Evolutionary conservation across 2,888 invertebrate species (phyloP).

Genomic region (Caenorhabditis wallacei): DNA sequence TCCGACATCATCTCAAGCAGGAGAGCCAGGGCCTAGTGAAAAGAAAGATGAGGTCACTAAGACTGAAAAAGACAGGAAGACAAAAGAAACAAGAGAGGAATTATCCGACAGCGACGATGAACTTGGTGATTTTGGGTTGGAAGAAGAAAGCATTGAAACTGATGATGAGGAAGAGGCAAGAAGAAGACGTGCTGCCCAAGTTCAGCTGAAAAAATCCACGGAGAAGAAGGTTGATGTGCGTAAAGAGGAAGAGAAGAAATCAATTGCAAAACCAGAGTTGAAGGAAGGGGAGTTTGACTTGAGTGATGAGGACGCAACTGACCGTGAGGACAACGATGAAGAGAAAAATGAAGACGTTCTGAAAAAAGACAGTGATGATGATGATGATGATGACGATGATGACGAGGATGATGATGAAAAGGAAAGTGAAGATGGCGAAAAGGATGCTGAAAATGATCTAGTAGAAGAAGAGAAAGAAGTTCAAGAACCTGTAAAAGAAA

Average conservation of each 20-base stretch:
- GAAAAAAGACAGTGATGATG: not conserved
- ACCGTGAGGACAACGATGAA: not conserved
- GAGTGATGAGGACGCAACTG: too few species aligned
- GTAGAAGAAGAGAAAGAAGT: not conserved
- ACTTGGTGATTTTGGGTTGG: not conserved
- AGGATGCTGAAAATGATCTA: not conserved
- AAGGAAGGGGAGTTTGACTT: too few species aligned
- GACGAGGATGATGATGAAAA: not conserved
- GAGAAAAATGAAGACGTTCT: not conserved
- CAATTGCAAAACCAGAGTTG: too few species aligned
- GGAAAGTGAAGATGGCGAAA: not conserved
- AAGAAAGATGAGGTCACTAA: not conserved
- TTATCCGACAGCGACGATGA: not conserved
- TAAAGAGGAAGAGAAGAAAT: too few species aligned
- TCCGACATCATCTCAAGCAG: not conserved
- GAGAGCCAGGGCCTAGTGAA: not conserved
- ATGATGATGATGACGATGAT: not conserved
- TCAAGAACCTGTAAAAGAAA: not conserved
- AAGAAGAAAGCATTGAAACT: slow-evolving; percentile 3
- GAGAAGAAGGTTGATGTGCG: too few species aligned
- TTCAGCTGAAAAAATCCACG: too few species aligned
- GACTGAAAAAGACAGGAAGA: not conserved
- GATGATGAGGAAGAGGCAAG: not conserved
- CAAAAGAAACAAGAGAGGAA: not conserved
- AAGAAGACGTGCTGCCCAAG: not conserved